Evolutionary conservation across 2,113 vertebrate genomes (phyloP), one percentile per base, ranked within the genome.

Genomic region (Ceyx melanurus): DNA sequence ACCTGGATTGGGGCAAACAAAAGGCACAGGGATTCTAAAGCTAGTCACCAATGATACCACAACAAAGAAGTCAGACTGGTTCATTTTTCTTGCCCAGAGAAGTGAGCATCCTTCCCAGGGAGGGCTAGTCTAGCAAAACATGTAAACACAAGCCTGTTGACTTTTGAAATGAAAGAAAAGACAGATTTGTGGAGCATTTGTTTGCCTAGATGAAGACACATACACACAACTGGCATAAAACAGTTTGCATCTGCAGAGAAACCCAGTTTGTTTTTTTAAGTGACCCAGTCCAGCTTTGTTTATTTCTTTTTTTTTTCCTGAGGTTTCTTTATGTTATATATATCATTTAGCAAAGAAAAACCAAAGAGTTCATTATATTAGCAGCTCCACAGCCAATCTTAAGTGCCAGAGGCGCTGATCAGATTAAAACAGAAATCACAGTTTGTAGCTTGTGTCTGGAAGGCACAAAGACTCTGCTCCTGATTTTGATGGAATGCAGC

Each of bases 351-450:
- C 57, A 75, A 33, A 16, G 48, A 17, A 33, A 72, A 90, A 93
- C 70, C 43, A 18, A 84, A 86, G 74, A 67, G 45, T 82, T 93
- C 16, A 7, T 94, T 95, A 70, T 65, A 18, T 77, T 88, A 45
- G 37, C 87, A 76, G 75, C 67, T 93, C 87, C 90, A 43, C 58
- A 66, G 51, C 65, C 82, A n/a, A 62, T 78, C 87, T 86, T 37
- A 87, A 92, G 85, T 46, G 83, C 94, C 85, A 83, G 82, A 93
- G 94, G 94, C 68, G 3, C 22, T 89, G 87, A 91, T 71, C 78
- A 94, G 88, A 96, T 95, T 92, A 90, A 93, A 93, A 73, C 53
- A 91, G 76, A 95, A 92, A 94, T 78, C 58, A 60, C 88, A 73
- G 72, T 88, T 95, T 11, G 18, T 5, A 72, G 70, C 67, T 86